Conservation (phyloP, 2,888 invertebrate species). For the Leucoma salicis region DNA sequence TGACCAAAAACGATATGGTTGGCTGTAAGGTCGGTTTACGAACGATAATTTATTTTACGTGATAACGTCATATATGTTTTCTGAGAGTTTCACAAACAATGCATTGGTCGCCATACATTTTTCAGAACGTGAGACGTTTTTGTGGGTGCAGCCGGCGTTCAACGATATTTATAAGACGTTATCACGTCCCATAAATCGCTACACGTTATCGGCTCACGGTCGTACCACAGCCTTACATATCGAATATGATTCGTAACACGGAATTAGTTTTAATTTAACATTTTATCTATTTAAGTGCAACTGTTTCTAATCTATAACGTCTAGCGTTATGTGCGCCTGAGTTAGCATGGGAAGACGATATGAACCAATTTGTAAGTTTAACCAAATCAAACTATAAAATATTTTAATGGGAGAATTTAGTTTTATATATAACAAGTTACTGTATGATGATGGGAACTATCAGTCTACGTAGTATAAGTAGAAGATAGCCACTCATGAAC, state of each 20-base stretch:
- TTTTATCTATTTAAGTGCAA: constrained; percentile 18
- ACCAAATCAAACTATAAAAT: constrained; percentile 1
- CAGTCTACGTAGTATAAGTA: background rate
- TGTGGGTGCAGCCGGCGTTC: no score
- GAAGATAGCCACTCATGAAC: background rate
- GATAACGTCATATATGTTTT: no score
- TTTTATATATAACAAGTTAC: constrained; percentile 10
- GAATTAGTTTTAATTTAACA: constrained; percentile 20
- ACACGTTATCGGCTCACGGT: constrained; percentile 2
- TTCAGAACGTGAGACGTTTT: no score
- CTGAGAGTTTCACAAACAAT: no score
- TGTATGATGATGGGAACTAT: background rate
- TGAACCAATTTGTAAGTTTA: constrained; percentile 16
- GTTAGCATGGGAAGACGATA: constrained; percentile 3
- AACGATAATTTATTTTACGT: no score
- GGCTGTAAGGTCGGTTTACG: no score
- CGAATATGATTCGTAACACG: constrained; percentile 18
- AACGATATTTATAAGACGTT: no score
- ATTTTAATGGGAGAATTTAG: constrained; percentile 2
- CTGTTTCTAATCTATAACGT: constrained; percentile 12
- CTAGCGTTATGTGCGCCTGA: constrained; percentile 7
- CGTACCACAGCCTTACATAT: constrained; percentile 5
- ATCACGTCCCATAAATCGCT: no score
- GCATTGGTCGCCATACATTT: no score
- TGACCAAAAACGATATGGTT: no score